Evolutionary conservation across 2,888 invertebrate genomes (phyloP), one percentile per base, ranked within the genome.

Genomic region (Hirtodrosophila alboralis): DNA sequence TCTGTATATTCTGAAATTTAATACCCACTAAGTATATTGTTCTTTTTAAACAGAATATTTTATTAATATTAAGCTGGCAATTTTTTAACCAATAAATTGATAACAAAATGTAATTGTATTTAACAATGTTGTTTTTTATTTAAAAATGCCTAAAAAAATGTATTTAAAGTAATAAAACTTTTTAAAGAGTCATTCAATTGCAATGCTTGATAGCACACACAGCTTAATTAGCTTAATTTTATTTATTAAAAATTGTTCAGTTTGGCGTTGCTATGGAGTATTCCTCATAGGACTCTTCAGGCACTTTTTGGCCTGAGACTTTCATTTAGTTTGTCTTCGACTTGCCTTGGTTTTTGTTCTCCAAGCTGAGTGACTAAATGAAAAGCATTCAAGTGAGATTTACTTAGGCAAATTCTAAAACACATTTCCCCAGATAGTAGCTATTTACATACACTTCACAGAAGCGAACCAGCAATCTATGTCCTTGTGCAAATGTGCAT

Each of bases 311-410:
- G 38, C 21, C 28, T 16, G 31, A 10, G 16, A 36, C 40, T 47
- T 43, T 13, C 38, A 33, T 56, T 64, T 57, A 33, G 49, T 18
- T 49, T 41, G 16, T 38, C 6, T 28, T 45, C 18, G 3, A n/a
- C n/a, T 26, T 13, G 38, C 3, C 28, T 47, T 53, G 4, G 18
- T 10, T n/a, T 36, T 33, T 37, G 28, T 4, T 34, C 37, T n/a
- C 36, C 5, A 21, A 4, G 23, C 23, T 75, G 62, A 81, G 60
- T 65, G 58, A 61, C 51, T 62, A 67, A 81, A 75, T 83, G 73
- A 75, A 86, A 68, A 72, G 68, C 61, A 61, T 75, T 83, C 65
- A 67, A 70, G 64, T 71, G 65, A 78, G 76, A 74, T 84, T 86
- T 65, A 64, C 66, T 80, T 79, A 68, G 63, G 63, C 33, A 79